phyloP scores from a whole-genome alignment of 2,888 invertebrate species.

The Troides helena region DNA sequence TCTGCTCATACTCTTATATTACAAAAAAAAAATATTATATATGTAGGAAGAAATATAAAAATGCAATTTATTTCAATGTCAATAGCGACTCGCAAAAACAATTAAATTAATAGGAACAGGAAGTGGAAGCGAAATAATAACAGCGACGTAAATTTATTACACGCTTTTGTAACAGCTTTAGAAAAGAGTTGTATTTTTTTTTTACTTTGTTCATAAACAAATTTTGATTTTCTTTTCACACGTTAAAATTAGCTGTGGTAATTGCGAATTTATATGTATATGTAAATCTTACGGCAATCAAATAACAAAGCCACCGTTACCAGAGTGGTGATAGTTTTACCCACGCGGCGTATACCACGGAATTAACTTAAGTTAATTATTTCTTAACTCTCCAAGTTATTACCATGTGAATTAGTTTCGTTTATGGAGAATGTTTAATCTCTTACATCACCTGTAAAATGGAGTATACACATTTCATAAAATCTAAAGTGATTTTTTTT shows the following conservation, averaged over 20 bases:
- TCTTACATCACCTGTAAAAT: background rate
- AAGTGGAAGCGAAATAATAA: no score
- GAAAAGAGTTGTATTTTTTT: no score
- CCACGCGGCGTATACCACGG: slow-evolving; percentile 6
- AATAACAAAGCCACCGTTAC: slow-evolving; percentile 2
- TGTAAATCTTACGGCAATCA: slow-evolving; percentile 12
- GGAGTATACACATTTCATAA: background rate
- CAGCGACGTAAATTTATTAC: no score
- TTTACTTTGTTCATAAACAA: background rate
- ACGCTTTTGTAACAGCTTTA: no score
- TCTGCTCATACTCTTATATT: no score
- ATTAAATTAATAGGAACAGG: no score
- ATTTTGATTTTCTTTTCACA: background rate
- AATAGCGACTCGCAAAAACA: no score
- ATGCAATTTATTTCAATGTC: no score
- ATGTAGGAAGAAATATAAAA: no score
- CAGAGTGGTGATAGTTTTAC: slow-evolving; percentile 10
- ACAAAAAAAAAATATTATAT: no score
- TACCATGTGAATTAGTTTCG: background rate
- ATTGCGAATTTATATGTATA: slow-evolving; percentile 12
- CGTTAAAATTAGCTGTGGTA: background rate
- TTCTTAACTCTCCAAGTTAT: background rate
- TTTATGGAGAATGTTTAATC: background rate
- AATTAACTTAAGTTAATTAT: background rate
- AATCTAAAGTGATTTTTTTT: background rate